Conservation (phyloP, 2,797 vertebrate genomes). For the Epinephelus malabaricus region DNA sequence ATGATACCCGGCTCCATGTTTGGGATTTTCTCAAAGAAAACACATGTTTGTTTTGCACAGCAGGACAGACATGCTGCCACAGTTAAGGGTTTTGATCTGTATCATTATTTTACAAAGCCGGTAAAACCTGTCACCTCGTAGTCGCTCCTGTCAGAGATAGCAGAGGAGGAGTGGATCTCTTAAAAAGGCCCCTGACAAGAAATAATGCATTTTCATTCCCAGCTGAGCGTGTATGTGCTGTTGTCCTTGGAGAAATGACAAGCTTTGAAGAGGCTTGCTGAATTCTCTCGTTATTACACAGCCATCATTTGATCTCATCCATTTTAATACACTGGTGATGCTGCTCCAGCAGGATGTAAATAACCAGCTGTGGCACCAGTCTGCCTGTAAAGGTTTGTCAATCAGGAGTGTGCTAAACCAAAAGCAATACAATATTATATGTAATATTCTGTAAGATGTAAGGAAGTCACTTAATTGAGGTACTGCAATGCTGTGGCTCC, state of each 20-base stretch:
- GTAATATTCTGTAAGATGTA: conserved; percentile 9
- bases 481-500: background rate
- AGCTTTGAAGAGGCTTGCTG: conserved; percentile 48
- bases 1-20: background rate
- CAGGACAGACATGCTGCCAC: background rate
- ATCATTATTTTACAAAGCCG: conserved; percentile 23
- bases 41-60: conserved; percentile 3
- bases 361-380: conserved; percentile 38
- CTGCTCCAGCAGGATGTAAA: conserved; percentile 36
- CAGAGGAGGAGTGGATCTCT: conserved; percentile 26
- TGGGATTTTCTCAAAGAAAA: conserved; percentile 5
- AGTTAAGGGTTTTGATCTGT: conserved; percentile 16
- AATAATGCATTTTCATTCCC: conserved; percentile 55
- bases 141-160: conserved; percentile 22
- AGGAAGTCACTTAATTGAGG: background rate
- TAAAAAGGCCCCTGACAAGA: conserved; percentile 47
- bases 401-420: conserved; percentile 10
- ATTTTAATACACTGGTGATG: conserved; percentile 42
- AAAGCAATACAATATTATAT: background rate
- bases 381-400: conserved; percentile 5
- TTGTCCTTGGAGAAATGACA: conserved; percentile 63
- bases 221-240: conserved; percentile 22
- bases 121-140: conserved; percentile 19
- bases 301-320: conserved; percentile 46
- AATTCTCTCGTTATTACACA: conserved; percentile 47